Base-by-base conservation (phyloP, 2,113 vertebrate species). In the Brienomyrus brachyistius region DNA sequence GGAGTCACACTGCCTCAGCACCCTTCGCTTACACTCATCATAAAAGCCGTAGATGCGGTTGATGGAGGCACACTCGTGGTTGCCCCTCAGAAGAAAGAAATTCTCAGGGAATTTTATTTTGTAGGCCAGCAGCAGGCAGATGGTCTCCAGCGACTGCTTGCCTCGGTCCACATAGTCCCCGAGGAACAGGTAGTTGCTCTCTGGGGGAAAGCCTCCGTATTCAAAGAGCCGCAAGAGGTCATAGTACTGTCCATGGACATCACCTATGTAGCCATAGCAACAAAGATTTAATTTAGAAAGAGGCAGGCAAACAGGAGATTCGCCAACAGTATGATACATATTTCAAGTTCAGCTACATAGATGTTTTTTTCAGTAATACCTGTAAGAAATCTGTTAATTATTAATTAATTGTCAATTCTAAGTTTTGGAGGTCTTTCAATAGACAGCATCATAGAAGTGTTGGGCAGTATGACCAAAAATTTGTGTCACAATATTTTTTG, bases 1-100 rank as follows among this genome's bases (percentile, higher is more conserved):
- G 27, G 13, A 27, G 23, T n/a, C n/a, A 51, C n/a, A 86, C 13
- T 15, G 21, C 4, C 47, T 17, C 43, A 84, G 17, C 21, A 10
- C 17, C 45, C 19, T 52, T 89, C n/a, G 95, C 98, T 97, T 94
- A 99, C 98, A 99, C 93, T 99, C 98, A 0, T 99, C 98, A 0
- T 99, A 99, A 94, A 99, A 99, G 92, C 98, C 98, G 0, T 99
- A 99, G 95, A 99, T 99, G 94, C 98, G 97, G 95, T 99, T 99
- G 95, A 99, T 99, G 95, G 98, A 98, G 93, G 98, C 98, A 7
- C 98, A 98, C 94, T 99, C 98, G 0, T 99, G 98, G 95, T 99
- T 99, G 92, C 98, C 98, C 0, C 98, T 96, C 92, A 99, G 96
- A 92, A 99, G 95, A 94, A 99, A 99, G 94, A 99, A 99, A 93